These are phyloP conservation scores for Ochotona princeps DNA, from an alignment of 2,113 vertebrate species.

Conservation along the genomic window DNA sequence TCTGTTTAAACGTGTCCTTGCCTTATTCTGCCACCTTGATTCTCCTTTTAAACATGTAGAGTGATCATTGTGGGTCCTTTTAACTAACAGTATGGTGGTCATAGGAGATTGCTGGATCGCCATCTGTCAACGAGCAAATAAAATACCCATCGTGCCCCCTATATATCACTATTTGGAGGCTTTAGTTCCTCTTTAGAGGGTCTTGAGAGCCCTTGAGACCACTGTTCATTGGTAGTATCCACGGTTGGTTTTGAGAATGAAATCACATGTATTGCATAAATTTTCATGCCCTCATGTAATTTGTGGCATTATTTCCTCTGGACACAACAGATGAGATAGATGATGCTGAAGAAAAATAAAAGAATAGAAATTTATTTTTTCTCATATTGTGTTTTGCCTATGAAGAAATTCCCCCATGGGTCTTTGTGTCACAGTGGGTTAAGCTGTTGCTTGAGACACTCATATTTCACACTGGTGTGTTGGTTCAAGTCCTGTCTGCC, in stretches of 20 bases:
- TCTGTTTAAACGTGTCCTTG: too few relatives aligned
- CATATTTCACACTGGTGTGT: too few relatives aligned
- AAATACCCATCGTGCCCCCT: background rate
- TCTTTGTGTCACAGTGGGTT: too few relatives aligned
- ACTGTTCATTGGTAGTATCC: background rate
- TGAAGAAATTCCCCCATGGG: background rate
- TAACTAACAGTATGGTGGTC: slow-evolving; percentile 27
- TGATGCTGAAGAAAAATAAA: background rate
- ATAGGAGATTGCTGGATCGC: background rate
- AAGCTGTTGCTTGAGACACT: too few relatives aligned
- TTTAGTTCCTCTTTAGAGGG: background rate
- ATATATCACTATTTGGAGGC: slow-evolving; percentile 8
- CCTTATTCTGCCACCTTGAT: too few relatives aligned
- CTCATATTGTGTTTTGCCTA: slow-evolving; percentile 15
- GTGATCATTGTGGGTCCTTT: background rate
- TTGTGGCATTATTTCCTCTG: slow-evolving; percentile 22
- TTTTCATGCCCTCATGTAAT: background rate
- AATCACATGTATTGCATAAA: background rate
- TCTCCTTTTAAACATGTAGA: too few relatives aligned
- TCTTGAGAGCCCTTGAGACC: background rate
- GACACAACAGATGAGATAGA: slow-evolving; percentile 1
- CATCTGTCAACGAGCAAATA: slow-evolving; percentile 7
- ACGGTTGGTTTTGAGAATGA: slow-evolving; percentile 2
- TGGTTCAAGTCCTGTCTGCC: too few relatives aligned
- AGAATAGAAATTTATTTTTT: background rate